Evolutionary conservation across 2,888 invertebrate genomes (phyloP), one percentile per base, ranked within the genome.

Genomic region (Microchrysa polita): DNA sequence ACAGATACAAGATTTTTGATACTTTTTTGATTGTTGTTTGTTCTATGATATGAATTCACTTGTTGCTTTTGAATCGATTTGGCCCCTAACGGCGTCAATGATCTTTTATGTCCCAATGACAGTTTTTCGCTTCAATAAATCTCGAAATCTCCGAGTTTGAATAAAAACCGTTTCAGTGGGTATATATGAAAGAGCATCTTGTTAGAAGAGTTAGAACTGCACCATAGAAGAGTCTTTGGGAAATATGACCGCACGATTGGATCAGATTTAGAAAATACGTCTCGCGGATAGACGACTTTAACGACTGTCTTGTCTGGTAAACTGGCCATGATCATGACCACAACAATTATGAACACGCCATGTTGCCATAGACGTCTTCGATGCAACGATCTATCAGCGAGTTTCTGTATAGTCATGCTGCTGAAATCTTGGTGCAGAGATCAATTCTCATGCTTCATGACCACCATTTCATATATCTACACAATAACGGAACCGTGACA

Each of bases 401-500:
- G n/a, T n/a, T n/a, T n/a, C n/a, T n/a, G n/a, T n/a, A n/a, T n/a
- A n/a, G n/a, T n/a, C n/a, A n/a, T 55, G 9, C 42, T 53, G 48
- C 40, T 53, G 27, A 59, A 60, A 72, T 72, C 72, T 72, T 60
- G 16, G 34, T 20, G 72, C 18, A 44, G 23, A 9, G 72, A 72
- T 72, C 72, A 72, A 60, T 72, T 72, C 60, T 72, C 60, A 72
- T 59, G 72, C 48, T 48, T 22, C 72, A 72, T 60, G 72, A 44
- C 60, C n/a, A n/a, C n/a, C 44, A 72, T 72, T 59, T 44, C 60
- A 57, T 59, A 63, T 63, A 63, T 44, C 34, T 57, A 42, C 60
- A 44, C 60, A 14, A 48, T 60, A 72, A 72, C 72, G 72, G 72
- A 7, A 72, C 72, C 14, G n/a, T 72, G 72, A 72, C 72, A 72